phyloP scores from a whole-genome alignment of 2,113 vertebrate genomes.

The Rhineura floridana region DNA sequence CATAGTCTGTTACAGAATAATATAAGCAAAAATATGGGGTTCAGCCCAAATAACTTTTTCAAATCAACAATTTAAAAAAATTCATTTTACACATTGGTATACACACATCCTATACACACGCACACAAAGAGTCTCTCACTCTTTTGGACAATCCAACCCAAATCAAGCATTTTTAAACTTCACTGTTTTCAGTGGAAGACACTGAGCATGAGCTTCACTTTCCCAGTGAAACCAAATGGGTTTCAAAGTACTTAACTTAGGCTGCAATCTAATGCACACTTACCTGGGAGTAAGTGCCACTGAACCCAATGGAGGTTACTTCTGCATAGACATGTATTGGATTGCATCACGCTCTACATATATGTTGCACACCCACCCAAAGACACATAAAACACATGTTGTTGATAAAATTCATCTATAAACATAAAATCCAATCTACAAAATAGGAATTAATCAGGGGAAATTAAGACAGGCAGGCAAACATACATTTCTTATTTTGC shows the following conservation, averaged over 20 bases:
- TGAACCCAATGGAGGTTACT: too few species aligned
- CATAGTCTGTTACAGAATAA: neutral
- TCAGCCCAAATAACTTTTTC: neutral
- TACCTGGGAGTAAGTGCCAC: too few species aligned
- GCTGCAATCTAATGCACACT: neutral
- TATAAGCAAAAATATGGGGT: neutral
- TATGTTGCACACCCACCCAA: neutral
- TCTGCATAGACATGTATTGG: too few species aligned
- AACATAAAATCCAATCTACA: neutral
- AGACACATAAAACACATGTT: neutral
- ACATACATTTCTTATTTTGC: neutral
- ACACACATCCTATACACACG: neutral
- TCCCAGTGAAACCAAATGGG: neutral
- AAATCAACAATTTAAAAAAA: neutral
- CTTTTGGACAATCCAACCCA: neutral
- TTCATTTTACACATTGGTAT: neutral
- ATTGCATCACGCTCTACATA: too few species aligned
- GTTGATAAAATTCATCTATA: neutral
- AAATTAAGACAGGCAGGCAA: neutral
- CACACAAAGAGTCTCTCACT: neutral
- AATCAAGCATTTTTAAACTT: neutral
- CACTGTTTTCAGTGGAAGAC: neutral
- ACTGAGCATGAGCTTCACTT: neutral
- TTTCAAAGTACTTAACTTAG: neutral
- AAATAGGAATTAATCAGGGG: neutral